Base-by-base conservation (phyloP, 2,888 invertebrate species). In the Cataglyphis altisquamis region DNA sequence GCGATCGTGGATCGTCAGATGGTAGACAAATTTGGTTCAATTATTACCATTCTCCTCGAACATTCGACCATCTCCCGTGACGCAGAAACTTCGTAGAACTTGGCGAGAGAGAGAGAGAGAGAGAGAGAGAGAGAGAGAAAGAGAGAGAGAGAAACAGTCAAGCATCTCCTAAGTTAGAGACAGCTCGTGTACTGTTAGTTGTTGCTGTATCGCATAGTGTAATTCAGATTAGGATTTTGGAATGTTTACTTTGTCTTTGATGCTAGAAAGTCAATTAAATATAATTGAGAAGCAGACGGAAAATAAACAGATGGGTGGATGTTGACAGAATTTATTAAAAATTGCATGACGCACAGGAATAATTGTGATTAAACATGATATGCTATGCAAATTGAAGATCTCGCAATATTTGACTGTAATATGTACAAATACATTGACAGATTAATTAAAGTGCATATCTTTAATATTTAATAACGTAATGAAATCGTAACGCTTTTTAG, bases 71-170 rank as follows among this genome's bases (percentile, higher is more conserved):
- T 73, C 32, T 45, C 29, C 10, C 8, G n/a, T 36, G 57, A 73
- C 45, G 67, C 52, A 48, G 60, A 64, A 81, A 81, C 63, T 83
- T 55, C 10, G 36, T 10, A 21, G 73, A 78, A 36, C 62, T 84
- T 10, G 18, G 0, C 18, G 15, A n/a, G 15, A 39, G 15, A 48
- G 6, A 64, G 10, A 39, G 21, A 62, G 45, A 63, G 41, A 62
- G 41, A 41, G 45, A 45, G 21, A 64, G n/a, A 52, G 52, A 21
- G 64, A 45, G 72, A 0, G 1, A 21, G 41, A 5, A 29, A 5
- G 75, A 39, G 25, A 39, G 21, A 25, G 41, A 29, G 36, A 63
- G 45, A 64, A n/a, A 70, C 10, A n/a, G 12, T 10, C 68, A 21
- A 45, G 32, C n/a, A 64, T 32, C 41, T 8, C 21, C 48, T n/a